Evolutionary conservation across 2,797 vertebrate species (phyloP).

Genomic region (Falco rusticolus): DNA sequence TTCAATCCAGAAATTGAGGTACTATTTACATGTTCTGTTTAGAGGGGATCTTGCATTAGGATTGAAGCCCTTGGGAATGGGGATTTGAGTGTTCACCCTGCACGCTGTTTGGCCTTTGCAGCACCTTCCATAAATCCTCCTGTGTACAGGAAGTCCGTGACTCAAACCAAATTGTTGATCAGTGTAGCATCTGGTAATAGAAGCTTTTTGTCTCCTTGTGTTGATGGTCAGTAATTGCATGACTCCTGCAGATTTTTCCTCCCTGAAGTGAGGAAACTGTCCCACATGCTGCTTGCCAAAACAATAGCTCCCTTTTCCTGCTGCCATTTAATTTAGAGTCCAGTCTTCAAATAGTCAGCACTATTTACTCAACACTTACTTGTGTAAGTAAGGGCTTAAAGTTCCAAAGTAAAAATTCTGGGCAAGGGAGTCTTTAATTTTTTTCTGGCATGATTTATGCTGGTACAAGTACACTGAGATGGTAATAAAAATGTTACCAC

Average conservation of each 20-base stretch:
- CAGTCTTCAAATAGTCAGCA: background rate
- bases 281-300: background rate
- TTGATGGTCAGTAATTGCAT: background rate
- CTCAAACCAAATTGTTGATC: background rate
- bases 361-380: background rate
- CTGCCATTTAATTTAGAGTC: background rate
- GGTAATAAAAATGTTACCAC: background rate
- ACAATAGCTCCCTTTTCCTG: background rate
- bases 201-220: background rate
- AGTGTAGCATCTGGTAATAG: background rate
- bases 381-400: background rate
- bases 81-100: background rate
- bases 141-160: background rate
- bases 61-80: background rate
- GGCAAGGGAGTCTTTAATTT: background rate
- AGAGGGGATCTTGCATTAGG: background rate
- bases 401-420: background rate
- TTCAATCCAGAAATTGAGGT: constrained; percentile 98
- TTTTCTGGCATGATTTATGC: background rate
- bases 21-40: background rate
- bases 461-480: background rate
- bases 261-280: background rate
- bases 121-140: background rate
- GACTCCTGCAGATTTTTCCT: background rate
- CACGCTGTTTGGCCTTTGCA: background rate